A percentile compares a stretch with the other conserved stretches of the same genome.
These are phyloP conservation scores for Picus viridis DNA, from an alignment of 2,797 vertebrate species.

Conservation along the genomic window DNA sequence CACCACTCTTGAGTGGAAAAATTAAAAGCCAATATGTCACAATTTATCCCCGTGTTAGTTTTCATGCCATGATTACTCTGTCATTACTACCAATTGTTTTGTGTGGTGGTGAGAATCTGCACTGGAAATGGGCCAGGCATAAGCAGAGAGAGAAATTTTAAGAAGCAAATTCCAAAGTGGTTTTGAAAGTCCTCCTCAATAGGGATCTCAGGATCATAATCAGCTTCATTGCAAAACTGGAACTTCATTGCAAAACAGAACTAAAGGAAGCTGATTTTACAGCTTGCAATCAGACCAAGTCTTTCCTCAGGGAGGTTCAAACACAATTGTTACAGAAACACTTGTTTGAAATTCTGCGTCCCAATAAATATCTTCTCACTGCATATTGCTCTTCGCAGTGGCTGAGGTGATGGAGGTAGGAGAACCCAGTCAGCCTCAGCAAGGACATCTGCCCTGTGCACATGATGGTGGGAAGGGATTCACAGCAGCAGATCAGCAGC, in stretches of 20 bases:
- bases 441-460: background rate
- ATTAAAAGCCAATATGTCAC: background rate
- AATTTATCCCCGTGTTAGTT: background rate
- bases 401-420: background rate
- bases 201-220: background rate
- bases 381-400: rapidly evolving
- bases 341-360: background rate
- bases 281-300: background rate
- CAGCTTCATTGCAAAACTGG: background rate
- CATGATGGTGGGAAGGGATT: rapidly evolving
- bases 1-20: background rate
- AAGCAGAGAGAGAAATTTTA: background rate
- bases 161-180: background rate
- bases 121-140: background rate
- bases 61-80: background rate
- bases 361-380: background rate
- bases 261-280: background rate
- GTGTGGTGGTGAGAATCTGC: background rate
- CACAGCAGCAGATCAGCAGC: background rate
- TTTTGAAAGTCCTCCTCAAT: background rate
- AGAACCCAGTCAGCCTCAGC: background rate
- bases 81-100: background rate
- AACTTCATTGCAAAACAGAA: background rate
- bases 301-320: background rate
- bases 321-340: background rate